Evolutionary conservation across 2,797 vertebrate genomes (phyloP).

Genomic region (Microchirus variegatus): DNA sequence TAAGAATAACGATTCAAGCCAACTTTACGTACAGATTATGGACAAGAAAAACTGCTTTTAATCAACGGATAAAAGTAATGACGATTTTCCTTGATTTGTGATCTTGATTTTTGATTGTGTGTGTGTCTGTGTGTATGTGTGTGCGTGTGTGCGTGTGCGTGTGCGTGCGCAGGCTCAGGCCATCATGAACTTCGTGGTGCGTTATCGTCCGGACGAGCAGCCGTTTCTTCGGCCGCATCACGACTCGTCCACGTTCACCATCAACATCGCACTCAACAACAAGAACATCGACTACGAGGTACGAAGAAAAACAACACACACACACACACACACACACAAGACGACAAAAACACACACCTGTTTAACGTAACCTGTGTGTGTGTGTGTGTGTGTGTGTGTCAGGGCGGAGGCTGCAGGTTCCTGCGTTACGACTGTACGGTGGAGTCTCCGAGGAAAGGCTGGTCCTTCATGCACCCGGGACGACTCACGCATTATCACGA

Average conservation of each 20-base stretch:
- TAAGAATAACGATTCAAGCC: too few relatives aligned
- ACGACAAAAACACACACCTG: background rate
- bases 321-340: background rate
- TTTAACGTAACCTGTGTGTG: background rate
- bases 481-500: conserved; percentile 93
- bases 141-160: conserved; percentile 2
- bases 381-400: background rate
- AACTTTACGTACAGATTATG: too few relatives aligned
- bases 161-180: conserved; percentile 80
- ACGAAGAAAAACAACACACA: conserved; percentile 11
- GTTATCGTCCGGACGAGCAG: conserved; percentile 90
- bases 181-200: conserved; percentile 92
- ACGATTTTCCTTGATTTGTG: too few relatives aligned
- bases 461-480: conserved; percentile 91
- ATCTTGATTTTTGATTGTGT: too few relatives aligned
- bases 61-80: too few relatives aligned
- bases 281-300: conserved; percentile 88
- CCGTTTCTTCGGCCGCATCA: conserved; percentile 88
- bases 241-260: conserved; percentile 91
- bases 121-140: too few relatives aligned
- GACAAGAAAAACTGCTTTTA: too few relatives aligned
- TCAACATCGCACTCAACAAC: conserved; percentile 88
- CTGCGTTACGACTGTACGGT: conserved; percentile 87
- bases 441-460: conserved; percentile 88
- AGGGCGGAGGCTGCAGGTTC: conserved; percentile 91